Conservation (phyloP, 2,113 vertebrate species). For the Tyto alba region DNA sequence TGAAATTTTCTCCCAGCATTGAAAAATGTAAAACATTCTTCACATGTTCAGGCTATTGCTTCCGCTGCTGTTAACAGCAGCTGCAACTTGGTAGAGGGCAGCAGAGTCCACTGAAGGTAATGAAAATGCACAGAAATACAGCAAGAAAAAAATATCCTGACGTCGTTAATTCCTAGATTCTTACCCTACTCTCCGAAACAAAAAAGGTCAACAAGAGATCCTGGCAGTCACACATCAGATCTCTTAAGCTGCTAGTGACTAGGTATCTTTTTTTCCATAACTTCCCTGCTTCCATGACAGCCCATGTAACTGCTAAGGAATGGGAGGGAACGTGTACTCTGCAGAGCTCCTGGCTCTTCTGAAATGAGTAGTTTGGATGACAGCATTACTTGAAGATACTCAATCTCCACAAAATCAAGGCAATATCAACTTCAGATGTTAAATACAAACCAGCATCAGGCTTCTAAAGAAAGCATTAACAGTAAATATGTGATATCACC, state of each 20-base stretch:
- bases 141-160: background rate
- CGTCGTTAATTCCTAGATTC: background rate
- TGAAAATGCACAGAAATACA: background rate
- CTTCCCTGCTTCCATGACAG: background rate
- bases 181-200: background rate
- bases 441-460: background rate
- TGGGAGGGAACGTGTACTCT: background rate
- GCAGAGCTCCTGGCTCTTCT: background rate
- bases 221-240: background rate
- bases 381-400: background rate
- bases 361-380: background rate
- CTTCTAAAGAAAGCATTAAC: background rate
- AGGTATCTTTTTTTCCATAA: background rate
- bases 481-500: background rate
- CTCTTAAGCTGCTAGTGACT: background rate
- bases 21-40: background rate
- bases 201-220: background rate
- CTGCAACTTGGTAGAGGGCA: conserved; percentile 26
- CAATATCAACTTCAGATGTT: background rate
- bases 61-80: background rate
- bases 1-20: background rate
- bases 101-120: background rate
- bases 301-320: background rate
- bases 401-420: background rate
- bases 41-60: background rate